Evolutionary conservation across 2,888 invertebrate genomes (phyloP), one percentile per base, ranked within the genome.

Genomic region (Caenorhabditis uteleia): DNA sequence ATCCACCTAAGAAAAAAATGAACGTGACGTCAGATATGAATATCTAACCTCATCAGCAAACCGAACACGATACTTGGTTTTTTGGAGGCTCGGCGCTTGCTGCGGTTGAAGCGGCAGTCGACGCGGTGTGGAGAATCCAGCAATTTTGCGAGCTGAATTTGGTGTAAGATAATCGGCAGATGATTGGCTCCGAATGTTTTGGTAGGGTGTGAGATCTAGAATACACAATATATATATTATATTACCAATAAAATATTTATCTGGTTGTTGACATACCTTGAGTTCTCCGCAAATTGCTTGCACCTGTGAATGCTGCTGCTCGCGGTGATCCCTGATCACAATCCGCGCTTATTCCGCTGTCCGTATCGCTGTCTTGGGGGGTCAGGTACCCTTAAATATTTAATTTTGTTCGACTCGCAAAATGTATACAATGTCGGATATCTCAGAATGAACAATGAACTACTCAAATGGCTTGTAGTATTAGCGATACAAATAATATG

Each of bases 281-380:
- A n/a, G n/a, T n/a, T n/a, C n/a, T n/a, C n/a, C n/a, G n/a, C n/a
- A n/a, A 49, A 10, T 18, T 40, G 16, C 34, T 40, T 10, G 18
- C 47, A 29, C 23, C 31, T 21, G 6, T 26, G 29, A 8, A 53
- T 47, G 18, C 40, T 46, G 29, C 31, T 45, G n/a, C n/a, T 26
- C 69, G 34, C 3, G 75, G 68, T 39, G 68, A 66, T 31, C 61
- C 57, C 45, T 74, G 74, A 59, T 75, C 75, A 42, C 71, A 75
- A 56, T 77, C 77, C 5, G 77, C 77, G 43, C 74, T 74, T 25
- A 77, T 77, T 34, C 77, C 77, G 40, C 70, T 70, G 65, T 77
- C 77, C 50, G 75, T 77, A 67, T 77, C 77, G 49, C 72, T 72
- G 54, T 75, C 74, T 31, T 70, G 67, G 27, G 71, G 68, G 21